Conservation (phyloP, 2,113 vertebrate genomes). For the Seriola aureovittata region DNA sequence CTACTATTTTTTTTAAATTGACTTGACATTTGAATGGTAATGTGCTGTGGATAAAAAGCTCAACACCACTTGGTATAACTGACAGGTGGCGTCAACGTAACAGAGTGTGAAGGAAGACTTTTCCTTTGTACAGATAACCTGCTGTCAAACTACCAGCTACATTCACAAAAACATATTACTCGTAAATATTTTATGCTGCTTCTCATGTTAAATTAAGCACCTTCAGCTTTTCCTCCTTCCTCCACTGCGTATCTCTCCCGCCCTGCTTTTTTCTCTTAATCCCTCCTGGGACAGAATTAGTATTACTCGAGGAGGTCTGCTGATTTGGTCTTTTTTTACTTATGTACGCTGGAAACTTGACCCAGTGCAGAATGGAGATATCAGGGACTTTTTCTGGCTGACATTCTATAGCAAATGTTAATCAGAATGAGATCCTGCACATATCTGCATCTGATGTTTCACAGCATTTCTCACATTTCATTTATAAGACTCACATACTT, state of each 20-base stretch:
- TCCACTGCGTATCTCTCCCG: not conserved
- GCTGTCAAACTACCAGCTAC: conserved; percentile 12
- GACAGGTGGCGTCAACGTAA: conserved; percentile 20
- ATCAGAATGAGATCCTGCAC: not conserved
- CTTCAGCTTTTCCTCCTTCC: not conserved
- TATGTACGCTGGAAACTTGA: conserved; percentile 7
- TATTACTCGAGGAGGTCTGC: conserved; percentile 8
- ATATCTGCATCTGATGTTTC: not conserved
- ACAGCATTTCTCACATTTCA: conserved; percentile 7
- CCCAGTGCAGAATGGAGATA: conserved; percentile 17
- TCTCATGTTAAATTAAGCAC: conserved; percentile 15
- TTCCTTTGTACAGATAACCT: not conserved
- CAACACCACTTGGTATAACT: conserved; percentile 11
- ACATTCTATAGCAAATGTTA: not conserved
- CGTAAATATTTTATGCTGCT: conserved; percentile 3
- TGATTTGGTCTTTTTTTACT: conserved; percentile 1
- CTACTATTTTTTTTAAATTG: not conserved
- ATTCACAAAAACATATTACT: conserved; percentile 18
- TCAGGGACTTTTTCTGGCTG: not conserved
- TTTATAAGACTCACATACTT: not conserved
- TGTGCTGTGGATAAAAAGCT: conserved; percentile 38
- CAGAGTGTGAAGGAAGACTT: conserved; percentile 21
- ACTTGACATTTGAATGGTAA: conserved; percentile 23
- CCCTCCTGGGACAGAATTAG: conserved; percentile 29
- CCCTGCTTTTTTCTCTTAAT: conserved; percentile 3